Conservation (phyloP, 2,797 vertebrate species). For the Coregonus ussuriensis region DNA sequence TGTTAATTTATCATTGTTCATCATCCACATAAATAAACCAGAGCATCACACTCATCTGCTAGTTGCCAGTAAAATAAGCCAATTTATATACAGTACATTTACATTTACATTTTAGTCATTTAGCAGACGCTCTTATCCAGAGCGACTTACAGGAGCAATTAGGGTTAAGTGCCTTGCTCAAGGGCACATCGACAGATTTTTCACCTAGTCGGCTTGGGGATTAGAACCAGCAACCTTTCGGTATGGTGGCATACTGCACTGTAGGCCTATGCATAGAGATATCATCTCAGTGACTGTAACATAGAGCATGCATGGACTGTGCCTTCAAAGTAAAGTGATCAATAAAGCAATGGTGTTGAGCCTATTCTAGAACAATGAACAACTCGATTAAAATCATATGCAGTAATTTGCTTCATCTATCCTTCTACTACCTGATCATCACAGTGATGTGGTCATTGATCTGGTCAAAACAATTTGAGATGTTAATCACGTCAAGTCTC, state of each 20-base stretch:
- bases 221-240: no score
- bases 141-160: no score
- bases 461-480: slow-evolving; percentile 39
- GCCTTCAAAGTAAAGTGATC: slow-evolving; percentile 49
- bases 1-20: background rate
- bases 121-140: no score
- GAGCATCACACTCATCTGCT: background rate
- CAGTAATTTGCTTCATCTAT: slow-evolving; percentile 59
- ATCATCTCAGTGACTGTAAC: background rate
- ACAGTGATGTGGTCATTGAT: slow-evolving; percentile 31
- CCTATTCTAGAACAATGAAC: slow-evolving; percentile 55
- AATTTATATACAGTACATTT: background rate
- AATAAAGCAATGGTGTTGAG: slow-evolving; percentile 10
- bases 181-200: no score
- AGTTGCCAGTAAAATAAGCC: background rate
- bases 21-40: background rate
- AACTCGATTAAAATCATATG: slow-evolving; percentile 63
- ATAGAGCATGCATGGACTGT: background rate
- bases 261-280: background rate
- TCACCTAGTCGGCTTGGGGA: no score
- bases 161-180: no score
- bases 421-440: slow-evolving; percentile 40
- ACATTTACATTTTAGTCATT: no score
- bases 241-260: background rate
- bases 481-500: slow-evolving; percentile 40